Evolutionary conservation across 2,888 invertebrate species (phyloP), one percentile per base, ranked within the genome.

Genomic region (Pollenia angustigena): DNA sequence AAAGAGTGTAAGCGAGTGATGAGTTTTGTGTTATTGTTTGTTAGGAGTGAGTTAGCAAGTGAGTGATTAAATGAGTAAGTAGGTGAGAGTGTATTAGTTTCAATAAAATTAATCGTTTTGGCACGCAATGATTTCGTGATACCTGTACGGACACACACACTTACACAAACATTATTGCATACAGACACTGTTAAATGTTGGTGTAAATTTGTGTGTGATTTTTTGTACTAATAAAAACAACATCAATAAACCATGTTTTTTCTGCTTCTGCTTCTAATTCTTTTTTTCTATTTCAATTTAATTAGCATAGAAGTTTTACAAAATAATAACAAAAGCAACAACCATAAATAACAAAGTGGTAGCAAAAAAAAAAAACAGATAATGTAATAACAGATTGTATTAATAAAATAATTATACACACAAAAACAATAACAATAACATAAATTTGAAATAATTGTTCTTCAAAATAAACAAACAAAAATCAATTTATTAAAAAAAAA

Each of bases 91-190:
- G 52, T 46, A 23, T 81, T 46, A 14, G 64, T 83, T 81, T 78
- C 4, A 74, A 76, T 74, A 78, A 66, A 81, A 84, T 87, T 84
- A 84, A 87, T 81, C 78, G 84, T 78, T 87, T 78, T 87, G 78
- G 84, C 87, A 87, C 84, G 87, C 87, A 68, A 81, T 68, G 78
- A 84, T 81, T 87, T 87, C 87, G 81, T 87, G 84, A 87, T 81
- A 84, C 84, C 87, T 84, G 84, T 62, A 23, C 40, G 76, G 62
- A 60, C 23, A 58, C 11, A 14, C 8, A 14, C n/a, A 23, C 40
- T 72, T 56, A 60, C 23, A 58, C 11, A 14, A 14, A 14, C n/a
- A 52, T 18, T 6, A 32, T 32, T 32, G 32, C 32, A 23, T 23
- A 2, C 23, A 23, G 23, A n/a, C 7, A 18, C n/a, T 32, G 32